Base-by-base conservation (phyloP, 2,113 vertebrate genomes). In the Emydura subglobosa region DNA sequence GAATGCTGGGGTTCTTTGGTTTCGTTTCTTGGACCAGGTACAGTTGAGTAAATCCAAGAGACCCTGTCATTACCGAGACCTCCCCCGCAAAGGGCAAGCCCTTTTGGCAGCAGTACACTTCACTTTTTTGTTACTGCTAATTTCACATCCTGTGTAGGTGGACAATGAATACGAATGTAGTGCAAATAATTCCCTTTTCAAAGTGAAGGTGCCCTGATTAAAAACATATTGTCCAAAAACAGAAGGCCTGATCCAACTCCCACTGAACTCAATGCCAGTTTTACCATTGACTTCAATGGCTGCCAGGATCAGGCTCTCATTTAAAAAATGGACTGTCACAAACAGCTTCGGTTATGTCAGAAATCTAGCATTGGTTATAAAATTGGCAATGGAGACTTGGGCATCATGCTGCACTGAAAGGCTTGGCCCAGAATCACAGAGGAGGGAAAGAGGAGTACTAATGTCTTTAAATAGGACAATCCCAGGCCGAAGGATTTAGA, bases 111-210 rank as follows among this genome's bases (percentile, higher is more conserved):
- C 90, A 93, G 82, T 82, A 93, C 92, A 89, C 87, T 87, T 82
- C 4, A 94, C 80, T 59, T 94, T 87, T 86, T 59, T 91, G 82
- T 94, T 39, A 92, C 94, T 81, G 88, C 76, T 72, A 1, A 93
- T 55, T 90, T 94, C 94, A 90, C 90, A 78, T 94, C 95, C 91
- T 96, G 91, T 90, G 90, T 83, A 94, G 91, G 92, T 91, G 95
- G 82, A 96, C 95, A 96, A 91, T 72, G 94, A 95, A 89, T 91
- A 79, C 74, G 78, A 96, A 94, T 80, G 81, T 2, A 49, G 92
- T 96, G 87, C 55, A 93, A 96, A 96, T 93, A 0, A 97, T 91
- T 95, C 94, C 92, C 80, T 93, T 91, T 89, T n/a, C 49, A 49
- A 81, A 92, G 78, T 72, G 92, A 94, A 76, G 47, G n/a, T n/a